Conservation (phyloP, 2,113 vertebrate species). For the Trichechus manatus region DNA sequence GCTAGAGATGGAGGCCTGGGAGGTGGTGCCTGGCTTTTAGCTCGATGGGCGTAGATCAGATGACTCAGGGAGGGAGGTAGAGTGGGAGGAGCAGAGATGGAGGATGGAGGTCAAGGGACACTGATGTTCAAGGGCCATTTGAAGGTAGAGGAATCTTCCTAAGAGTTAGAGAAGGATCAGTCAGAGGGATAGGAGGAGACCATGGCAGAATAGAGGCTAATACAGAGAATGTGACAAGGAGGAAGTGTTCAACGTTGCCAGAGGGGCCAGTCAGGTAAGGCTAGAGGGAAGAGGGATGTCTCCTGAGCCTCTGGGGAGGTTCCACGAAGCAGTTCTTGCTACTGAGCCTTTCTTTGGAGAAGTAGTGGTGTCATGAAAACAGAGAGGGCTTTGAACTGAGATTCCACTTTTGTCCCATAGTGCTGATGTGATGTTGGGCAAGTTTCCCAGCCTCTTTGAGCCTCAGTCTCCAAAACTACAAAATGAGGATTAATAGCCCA, state of each 20-base stretch:
- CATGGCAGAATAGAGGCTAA: background rate
- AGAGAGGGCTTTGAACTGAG: background rate
- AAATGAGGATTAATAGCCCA: background rate
- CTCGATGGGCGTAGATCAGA: fast-evolving
- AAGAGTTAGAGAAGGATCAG: background rate
- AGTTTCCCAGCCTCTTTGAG: background rate
- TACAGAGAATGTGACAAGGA: background rate
- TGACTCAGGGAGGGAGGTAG: too few relatives aligned
- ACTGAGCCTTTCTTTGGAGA: background rate
- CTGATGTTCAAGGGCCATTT: background rate
- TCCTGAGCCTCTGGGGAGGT: background rate
- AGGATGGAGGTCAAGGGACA: background rate
- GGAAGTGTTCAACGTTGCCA: too few relatives aligned
- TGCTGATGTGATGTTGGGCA: background rate
- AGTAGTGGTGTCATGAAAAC: background rate
- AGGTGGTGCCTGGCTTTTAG: background rate
- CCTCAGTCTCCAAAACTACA: background rate
- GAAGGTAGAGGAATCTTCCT: background rate
- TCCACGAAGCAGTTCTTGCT: background rate
- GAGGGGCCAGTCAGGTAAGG: background rate
- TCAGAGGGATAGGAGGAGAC: background rate
- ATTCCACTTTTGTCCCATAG: background rate
- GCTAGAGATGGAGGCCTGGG: background rate
- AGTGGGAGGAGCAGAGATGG: background rate
- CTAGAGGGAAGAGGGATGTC: too few relatives aligned